Base-by-base conservation (phyloP, 2,888 invertebrate genomes). In the Brenthis daphne region DNA sequence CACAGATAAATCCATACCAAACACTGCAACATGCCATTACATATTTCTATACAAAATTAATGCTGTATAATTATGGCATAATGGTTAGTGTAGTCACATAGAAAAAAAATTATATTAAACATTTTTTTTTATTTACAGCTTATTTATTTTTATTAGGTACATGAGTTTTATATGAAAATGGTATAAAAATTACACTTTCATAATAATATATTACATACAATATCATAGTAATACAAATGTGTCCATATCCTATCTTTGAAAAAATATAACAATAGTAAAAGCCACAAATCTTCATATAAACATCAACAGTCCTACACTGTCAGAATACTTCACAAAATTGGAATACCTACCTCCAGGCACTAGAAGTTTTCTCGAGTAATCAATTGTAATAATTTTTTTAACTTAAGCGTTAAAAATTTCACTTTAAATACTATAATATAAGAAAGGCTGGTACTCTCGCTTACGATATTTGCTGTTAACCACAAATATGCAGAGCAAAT, bases 111-210 rank as follows among this genome's bases (percentile, higher is more conserved):
- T 87, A 89, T 87, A 89, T 87, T 90, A 88, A 88, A 88, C 85
- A 86, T 88, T 88, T 82, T 63, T 84, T 74, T 61, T 63, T 85
- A 85, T 92, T 91, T 92, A 92, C 91, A 92, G 82, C 84, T 90
- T 89, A 60, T 85, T 83, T 84, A 86, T 80, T 85, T 85, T 85
- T 86, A 87, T 88, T 89, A 92, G 91, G 89, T 92, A 92, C 90
- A 91, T 83, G 88, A 91, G 88, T 89, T 90, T 89, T 82, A 89
- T 92, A 92, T 89, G 91, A 91, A 92, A 92, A 90, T 88, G 85
- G 92, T 92, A 92, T 90, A 92, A 92, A 92, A 92, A 91, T 91
- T 92, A 92, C 92, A 90, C 86, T 90, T 91, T 84, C 87, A 91
- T 90, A 88, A 84, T 88, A 82, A 85, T 88, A 82, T 77, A 80